Evolutionary conservation across 1,140 invertebrate species (phyloP), one percentile per base, ranked within the genome.

Genomic region (Eumaeus atala): DNA sequence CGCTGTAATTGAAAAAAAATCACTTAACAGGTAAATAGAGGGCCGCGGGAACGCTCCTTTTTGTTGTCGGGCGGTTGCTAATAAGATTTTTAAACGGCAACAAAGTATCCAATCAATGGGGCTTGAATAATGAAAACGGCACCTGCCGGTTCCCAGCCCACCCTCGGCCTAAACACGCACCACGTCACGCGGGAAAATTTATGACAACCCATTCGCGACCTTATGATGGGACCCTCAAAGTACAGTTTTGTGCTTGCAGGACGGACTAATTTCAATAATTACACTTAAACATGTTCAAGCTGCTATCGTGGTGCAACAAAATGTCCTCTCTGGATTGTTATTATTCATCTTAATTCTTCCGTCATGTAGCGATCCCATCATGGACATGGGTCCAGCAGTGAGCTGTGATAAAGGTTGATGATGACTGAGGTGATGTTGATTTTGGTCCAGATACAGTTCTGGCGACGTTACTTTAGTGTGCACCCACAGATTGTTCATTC

Each of bases 71-170:
- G 62, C 64, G 76, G 80, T 82, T 78, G 75, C 74, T 86, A 86
- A 86, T 84, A 86, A 86, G 83, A 83, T 86, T 86, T 86, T 86
- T 86, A 86, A 84, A 86, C 79, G 79, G 77, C 81, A 82, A 85
- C 82, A 86, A 86, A 86, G 79, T 86, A 84, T 80, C 83, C 81
- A 86, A 86, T 86, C 83, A 86, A 86, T 86, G 83, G 76, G 66
- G 77, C 78, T 80, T 86, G 83, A 86, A 86, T 86, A 86, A 86
- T 86, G 83, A 86, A 86, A 82, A 76, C 68, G 72, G 68, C 83
- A 86, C 81, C 83, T 86, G 83, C 72, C 65, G 61, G 82, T 84
- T 82, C 64, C 77, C 83, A 70, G 73, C 72, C 72, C 64, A 79
- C 79, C 77, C 74, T 67, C 59, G 56, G 59, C 66, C 68, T 75